Evolutionary conservation across 2,113 vertebrate genomes (phyloP).

Genomic region (Bungarus multicinctus): DNA sequence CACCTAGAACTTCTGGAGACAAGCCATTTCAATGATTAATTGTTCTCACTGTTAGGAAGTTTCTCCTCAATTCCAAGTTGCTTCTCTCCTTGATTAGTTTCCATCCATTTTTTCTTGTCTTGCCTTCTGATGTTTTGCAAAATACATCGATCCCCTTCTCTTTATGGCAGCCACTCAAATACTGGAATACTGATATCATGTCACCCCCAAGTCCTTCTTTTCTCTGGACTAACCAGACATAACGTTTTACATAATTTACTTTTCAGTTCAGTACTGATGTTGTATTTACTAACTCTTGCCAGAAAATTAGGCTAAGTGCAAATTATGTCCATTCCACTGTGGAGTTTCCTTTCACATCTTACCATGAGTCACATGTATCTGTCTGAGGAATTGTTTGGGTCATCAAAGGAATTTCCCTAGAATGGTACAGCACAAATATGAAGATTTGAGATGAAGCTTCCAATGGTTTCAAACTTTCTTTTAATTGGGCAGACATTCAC

Average conservation of each 20-base stretch:
- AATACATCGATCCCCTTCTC: not conserved
- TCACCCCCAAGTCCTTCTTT: not conserved
- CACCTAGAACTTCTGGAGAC: not conserved
- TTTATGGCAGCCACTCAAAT: not conserved
- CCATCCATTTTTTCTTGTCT: not conserved
- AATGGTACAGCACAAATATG: not conserved
- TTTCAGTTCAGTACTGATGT: not conserved
- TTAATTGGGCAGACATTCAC: not conserved
- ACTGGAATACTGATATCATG: not conserved
- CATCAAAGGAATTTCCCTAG: not conserved
- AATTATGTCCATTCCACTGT: not conserved
- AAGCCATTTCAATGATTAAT: not conserved
- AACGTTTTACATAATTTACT: not conserved
- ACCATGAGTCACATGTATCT: not conserved
- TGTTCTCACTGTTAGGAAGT: not conserved
- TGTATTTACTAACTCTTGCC: not conserved
- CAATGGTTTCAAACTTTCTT: not conserved
- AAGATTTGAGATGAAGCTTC: not conserved
- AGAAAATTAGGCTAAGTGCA: not conserved
- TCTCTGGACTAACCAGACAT: not conserved
- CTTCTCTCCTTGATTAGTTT: not conserved
- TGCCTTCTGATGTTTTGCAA: not conserved
- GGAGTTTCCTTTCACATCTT: not conserved
- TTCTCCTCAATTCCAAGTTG: not conserved
- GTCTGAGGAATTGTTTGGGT: not conserved